These are phyloP conservation scores for Streptopelia turtur DNA, from an alignment of 2,797 vertebrate species.

Conservation along the genomic window DNA sequence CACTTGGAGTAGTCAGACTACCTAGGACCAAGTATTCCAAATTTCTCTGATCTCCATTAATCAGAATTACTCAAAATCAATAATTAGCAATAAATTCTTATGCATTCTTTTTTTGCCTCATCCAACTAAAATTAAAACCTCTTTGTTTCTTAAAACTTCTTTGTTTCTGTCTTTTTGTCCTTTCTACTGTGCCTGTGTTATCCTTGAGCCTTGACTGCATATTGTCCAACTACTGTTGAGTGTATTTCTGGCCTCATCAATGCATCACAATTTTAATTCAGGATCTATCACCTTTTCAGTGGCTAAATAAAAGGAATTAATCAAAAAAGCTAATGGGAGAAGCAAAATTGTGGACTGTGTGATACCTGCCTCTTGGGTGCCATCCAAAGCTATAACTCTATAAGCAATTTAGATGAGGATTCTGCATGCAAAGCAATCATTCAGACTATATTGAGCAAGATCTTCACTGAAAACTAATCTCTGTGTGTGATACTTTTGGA, in stretches of 20 bases:
- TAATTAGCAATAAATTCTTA: background rate
- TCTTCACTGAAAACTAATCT: background rate
- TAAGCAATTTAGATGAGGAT: background rate
- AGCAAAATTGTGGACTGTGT: background rate
- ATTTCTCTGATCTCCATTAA: background rate
- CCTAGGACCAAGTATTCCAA: background rate
- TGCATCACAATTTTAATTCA: background rate
- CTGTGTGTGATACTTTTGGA: background rate
- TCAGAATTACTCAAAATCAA: background rate
- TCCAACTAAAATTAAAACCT: background rate
- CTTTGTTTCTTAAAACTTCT: background rate
- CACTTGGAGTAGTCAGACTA: background rate
- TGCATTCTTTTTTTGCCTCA: rapidly evolving
- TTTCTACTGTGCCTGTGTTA: background rate
- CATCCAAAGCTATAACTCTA: background rate
- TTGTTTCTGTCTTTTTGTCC: background rate
- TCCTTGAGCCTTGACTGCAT: background rate
- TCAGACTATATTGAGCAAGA: background rate
- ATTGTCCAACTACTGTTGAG: background rate
- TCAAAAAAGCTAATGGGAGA: background rate
- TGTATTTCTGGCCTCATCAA: background rate
- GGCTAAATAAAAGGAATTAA: background rate
- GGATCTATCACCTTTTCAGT: background rate
- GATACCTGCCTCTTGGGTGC: background rate
- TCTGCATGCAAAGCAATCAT: background rate